These are phyloP conservation scores for Pheosia tremula DNA, from an alignment of 2,888 invertebrate species.

Conservation along the genomic window DNA sequence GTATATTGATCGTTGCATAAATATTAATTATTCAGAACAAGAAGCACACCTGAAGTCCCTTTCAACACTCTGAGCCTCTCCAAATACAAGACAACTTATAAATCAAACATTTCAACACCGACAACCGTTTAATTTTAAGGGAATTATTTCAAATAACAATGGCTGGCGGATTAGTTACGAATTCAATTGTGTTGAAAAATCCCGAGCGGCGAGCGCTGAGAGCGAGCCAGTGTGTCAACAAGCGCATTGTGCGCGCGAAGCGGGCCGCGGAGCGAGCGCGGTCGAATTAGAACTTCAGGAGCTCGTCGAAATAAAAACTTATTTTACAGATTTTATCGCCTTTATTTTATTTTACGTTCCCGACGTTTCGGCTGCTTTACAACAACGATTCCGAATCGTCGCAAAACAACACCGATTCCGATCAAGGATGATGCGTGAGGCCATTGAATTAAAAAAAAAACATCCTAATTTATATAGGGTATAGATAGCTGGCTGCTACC, in stretches of 20 bases:
- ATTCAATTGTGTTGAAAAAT: constrained; percentile 78
- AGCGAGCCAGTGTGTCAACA: constrained; percentile 44
- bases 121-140: constrained; percentile 41
- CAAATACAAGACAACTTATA: constrained; percentile 2
- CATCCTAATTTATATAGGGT: too few species aligned
- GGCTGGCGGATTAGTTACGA: constrained; percentile 65
- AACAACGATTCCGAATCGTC: too few species aligned
- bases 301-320: constrained; percentile 3
- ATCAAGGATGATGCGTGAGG: too few species aligned
- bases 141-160: constrained; percentile 66
- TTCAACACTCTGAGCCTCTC: constrained; percentile 21
- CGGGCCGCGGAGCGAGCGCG: constrained; percentile 21
- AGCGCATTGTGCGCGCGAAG: constrained; percentile 36
- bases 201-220: constrained; percentile 36
- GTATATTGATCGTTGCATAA: too few species aligned
- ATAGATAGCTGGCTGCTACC: too few species aligned
- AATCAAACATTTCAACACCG: constrained; percentile 18
- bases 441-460: too few species aligned
- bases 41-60: constrained; percentile 22
- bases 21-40: too few species aligned
- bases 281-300: constrained; percentile 23
- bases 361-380: too few species aligned
- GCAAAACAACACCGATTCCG: too few species aligned
- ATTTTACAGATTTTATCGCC: too few species aligned
- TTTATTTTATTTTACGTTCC: too few species aligned